Evolutionary conservation across 2,888 invertebrate species (phyloP), one percentile per base, ranked within the genome.

Genomic region (Phragmatobia fuliginosa): DNA sequence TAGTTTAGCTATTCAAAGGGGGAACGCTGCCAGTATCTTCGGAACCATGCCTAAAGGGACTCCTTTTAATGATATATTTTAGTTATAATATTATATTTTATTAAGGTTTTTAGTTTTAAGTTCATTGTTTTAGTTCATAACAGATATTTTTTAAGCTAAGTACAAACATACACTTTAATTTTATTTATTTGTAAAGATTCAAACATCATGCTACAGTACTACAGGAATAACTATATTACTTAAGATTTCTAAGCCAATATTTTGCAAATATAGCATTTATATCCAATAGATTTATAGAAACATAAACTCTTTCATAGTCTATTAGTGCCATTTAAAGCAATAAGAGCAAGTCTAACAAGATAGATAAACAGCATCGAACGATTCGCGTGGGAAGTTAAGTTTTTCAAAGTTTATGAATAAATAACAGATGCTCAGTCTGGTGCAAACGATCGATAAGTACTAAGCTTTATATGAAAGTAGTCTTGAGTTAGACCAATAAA

Each of bases 391-490:
- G 79, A 84, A 84, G 82, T 75, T 31, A 45, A 79, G 73, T 80
- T 83, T 81, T 78, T 73, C 71, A 67, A 86, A 84, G 79, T 84
- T 85, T 80, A 83, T 86, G 86, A 87, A 87, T 88, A 86, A 87
- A 81, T 87, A 83, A 87, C 62, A 74, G 68, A 73, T 66, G 72
- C 68, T 79, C 74, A 76, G 85, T 85, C 85, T 84, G 84, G 75
- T 67, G 66, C 66, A 66, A 74, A 73, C 80, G 81, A 82, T 85
- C 86, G 78, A 86, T 85, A 75, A 73, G 71, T 66, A 75, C 76
- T 81, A 78, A 80, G 72, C 69, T 62, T 64, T 66, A 75, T 59
- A 77, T 78, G 71, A 80, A 84, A 78, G 81, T 82, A 76, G 70
- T 65, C 66, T 76, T 68, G 66, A 65, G 63, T 78, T 76, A 41